Percentiles rank a stretch among this genome's conserved stretches.
Conservation (phyloP, 2,797 vertebrate species). For the Caiman crocodilus region DNA sequence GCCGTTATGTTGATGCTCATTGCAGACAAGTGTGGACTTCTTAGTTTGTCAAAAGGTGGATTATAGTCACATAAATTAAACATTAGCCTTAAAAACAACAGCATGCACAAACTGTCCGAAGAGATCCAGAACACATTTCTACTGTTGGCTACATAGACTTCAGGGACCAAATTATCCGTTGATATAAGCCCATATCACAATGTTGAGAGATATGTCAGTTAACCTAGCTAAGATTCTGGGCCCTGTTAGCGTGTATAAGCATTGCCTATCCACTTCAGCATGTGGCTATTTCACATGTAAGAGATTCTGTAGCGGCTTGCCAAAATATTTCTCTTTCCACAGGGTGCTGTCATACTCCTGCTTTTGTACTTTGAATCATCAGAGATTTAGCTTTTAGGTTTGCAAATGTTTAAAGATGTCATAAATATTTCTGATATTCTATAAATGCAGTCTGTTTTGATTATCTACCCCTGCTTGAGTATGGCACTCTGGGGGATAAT, state of each 20-base stretch:
- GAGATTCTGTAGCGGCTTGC: background rate
- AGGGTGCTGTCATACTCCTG: slow-evolving; percentile 6
- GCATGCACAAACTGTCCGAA: slow-evolving; percentile 71
- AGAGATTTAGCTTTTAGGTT: slow-evolving; percentile 20
- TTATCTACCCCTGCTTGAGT: background rate
- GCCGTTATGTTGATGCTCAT: slow-evolving; percentile 7
- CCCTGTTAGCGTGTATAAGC: accelerated
- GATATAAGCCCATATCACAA: background rate
- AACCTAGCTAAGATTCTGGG: background rate
- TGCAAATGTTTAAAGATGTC: slow-evolving; percentile 46
- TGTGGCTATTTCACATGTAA: background rate
- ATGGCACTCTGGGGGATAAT: slow-evolving; percentile 13
- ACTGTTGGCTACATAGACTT: slow-evolving; percentile 12
- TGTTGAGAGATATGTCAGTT: background rate
- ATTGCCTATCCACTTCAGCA: background rate
- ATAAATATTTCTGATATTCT: slow-evolving; percentile 53
- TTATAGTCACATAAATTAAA: slow-evolving; percentile 55
- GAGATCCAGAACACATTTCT: slow-evolving; percentile 72
- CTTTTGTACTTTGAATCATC: slow-evolving; percentile 47
- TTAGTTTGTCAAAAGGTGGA: slow-evolving; percentile 18
- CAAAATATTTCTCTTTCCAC: slow-evolving; percentile 3
- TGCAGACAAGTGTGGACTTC: background rate
- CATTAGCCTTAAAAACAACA: slow-evolving; percentile 57
- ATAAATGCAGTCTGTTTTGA: slow-evolving; percentile 45
- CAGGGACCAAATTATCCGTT: background rate